These are phyloP conservation scores for Caprella mutica DNA, from an alignment of 2,888 invertebrate species.

Conservation along the genomic window DNA sequence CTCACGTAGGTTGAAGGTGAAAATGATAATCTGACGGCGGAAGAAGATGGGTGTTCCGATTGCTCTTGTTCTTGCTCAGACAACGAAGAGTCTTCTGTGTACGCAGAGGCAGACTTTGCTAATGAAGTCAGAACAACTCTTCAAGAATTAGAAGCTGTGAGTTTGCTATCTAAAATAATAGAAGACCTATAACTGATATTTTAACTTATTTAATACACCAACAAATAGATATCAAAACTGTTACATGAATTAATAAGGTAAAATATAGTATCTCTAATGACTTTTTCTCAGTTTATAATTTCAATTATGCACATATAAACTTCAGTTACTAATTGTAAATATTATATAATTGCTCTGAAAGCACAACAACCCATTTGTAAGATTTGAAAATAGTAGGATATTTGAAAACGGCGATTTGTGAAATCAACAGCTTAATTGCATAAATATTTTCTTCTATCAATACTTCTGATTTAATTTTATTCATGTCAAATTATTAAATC, in stretches of 20 bases:
- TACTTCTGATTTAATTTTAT: too few relatives aligned
- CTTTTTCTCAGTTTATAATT: background rate
- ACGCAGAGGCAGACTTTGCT: slow-evolving; percentile 30
- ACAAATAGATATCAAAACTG: background rate
- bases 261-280: background rate
- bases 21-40: slow-evolving; percentile 22
- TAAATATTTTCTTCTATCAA: too few relatives aligned
- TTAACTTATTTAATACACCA: background rate
- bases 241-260: background rate
- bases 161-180: background rate
- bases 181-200: background rate
- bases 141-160: slow-evolving; percentile 8
- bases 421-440: too few relatives aligned
- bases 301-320: background rate
- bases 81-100: slow-evolving; percentile 26
- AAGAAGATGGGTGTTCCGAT: slow-evolving; percentile 24
- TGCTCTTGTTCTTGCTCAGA: slow-evolving; percentile 31
- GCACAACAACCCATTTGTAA: too few relatives aligned
- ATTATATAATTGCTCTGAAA: background rate
- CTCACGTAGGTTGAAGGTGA: slow-evolving; percentile 26
- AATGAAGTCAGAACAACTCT: slow-evolving; percentile 25
- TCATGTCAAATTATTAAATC: too few relatives aligned
- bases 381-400: too few relatives aligned
- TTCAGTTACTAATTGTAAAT: background rate
- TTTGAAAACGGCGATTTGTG: background rate